Evolutionary conservation across 2,797 vertebrate species (phyloP).

Genomic region (Lophura swinhoii): DNA sequence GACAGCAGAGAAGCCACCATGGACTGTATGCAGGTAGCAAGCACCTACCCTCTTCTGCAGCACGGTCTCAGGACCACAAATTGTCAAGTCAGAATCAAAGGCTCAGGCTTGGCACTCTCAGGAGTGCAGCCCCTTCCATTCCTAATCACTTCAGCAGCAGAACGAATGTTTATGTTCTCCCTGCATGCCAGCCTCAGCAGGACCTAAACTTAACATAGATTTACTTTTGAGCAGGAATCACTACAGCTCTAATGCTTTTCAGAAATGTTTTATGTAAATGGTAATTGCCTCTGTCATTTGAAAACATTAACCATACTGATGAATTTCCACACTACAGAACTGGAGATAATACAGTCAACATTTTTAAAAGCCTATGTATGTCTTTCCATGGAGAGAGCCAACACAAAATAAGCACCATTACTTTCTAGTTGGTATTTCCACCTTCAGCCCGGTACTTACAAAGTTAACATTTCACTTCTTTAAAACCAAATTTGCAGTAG

Average conservation of each 20-base stretch:
- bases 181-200: background rate
- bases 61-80: background rate
- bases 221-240: constrained; percentile 4
- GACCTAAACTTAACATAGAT: background rate
- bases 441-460: background rate
- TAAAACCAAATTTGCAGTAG: background rate
- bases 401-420: constrained; percentile 10
- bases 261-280: constrained; percentile 1
- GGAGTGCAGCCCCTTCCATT: background rate
- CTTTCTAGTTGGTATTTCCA: background rate
- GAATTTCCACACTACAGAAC: constrained; percentile 3
- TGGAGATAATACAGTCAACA: background rate
- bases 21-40: background rate
- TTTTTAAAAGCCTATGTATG: constrained; percentile 12
- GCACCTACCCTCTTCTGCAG: background rate
- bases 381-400: constrained; percentile 3
- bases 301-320: constrained; percentile 17
- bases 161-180: background rate
- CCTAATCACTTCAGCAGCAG: background rate
- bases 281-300: constrained; percentile 19
- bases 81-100: background rate
- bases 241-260: background rate
- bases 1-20: background rate
- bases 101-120: background rate
- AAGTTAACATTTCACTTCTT: background rate